Evolutionary conservation across 2,113 vertebrate genomes (phyloP), one percentile per base, ranked within the genome.

Genomic region (Promerops cafer): DNA sequence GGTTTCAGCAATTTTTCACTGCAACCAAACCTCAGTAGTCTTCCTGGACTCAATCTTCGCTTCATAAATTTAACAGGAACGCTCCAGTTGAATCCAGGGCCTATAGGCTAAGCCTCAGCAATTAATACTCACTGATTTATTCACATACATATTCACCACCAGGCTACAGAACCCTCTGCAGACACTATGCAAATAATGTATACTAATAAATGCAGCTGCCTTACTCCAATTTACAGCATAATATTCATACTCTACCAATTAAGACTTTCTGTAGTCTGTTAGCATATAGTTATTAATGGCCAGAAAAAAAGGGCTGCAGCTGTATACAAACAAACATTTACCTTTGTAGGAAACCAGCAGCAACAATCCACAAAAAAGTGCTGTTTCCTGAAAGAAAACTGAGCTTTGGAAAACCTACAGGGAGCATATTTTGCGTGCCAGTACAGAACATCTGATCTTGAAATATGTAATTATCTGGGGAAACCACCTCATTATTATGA

Each of bases 121-220:
- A 80, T 91, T 86, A 92, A 57, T 60, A 59, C 76, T 87, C 45
- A 28, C 39, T 77, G 82, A 93, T 91, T 88, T 88, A 87, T 86
- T 85, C 87, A 65, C 47, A 71, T 79, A 49, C 42, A 72, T 76
- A 92, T 87, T 80, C 64, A 90, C 71, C 59, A 40, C 94, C 61
- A 61, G 79, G 88, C 77, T 71, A 78, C 44, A 81, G 83, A 92
- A 87, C 26, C 31, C 61, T 93, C 90, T 1, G 9, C 79, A 92
- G 92, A 95, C 66, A 37, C 84, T 66, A 30, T 80, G 92, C 76
- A 93, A 95, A 95, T 89, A 94, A 83, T 16, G 27, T 66, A 44
- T 33, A 83, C 71, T 63, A 66, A 83, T 78, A 94, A 94, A 86
- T 89, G 90, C 71, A 94, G 82, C 91, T 40, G 42, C 60, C 54